A percentile compares a stretch with the other conserved stretches of the same genome.
phyloP scores from a whole-genome alignment of 2,797 vertebrate species.

The Anguilla anguilla region DNA sequence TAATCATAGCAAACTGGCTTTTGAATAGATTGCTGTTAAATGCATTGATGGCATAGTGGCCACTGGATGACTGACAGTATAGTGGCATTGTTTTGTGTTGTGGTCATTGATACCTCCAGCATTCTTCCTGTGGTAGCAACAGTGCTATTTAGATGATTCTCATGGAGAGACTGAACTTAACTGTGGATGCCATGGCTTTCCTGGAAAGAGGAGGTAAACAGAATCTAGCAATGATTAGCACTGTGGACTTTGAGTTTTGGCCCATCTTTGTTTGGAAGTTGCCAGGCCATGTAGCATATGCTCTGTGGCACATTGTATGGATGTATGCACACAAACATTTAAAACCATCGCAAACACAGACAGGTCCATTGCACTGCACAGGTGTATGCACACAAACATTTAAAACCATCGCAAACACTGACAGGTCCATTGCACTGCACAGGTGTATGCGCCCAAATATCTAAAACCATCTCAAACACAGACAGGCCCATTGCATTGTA shows the following conservation, averaged over 20 bases:
- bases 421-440: not conserved
- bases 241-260: conserved; percentile 47
- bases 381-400: not conserved
- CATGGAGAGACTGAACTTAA: conserved; percentile 28
- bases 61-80: conserved; percentile 24
- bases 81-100: conserved; percentile 43
- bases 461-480: not conserved
- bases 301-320: conserved; percentile 37
- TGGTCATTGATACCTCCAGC: conserved; percentile 4
- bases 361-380: not conserved
- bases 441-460: not conserved
- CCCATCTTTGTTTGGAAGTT: conserved; percentile 48
- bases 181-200: conserved; percentile 36
- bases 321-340: not conserved
- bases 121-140: conserved; percentile 24
- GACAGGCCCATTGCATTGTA: not conserved
- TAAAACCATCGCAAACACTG: too few species aligned
- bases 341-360: too few species aligned
- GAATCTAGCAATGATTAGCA: conserved; percentile 46
- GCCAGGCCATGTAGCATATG: conserved; percentile 27
- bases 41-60: conserved; percentile 56
- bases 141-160: conserved; percentile 19
- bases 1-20: not conserved
- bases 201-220: conserved; percentile 49
- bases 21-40: conserved; percentile 51